Evolutionary conservation across 2,888 invertebrate genomes (phyloP).

Genomic region (Orthosia cruda): DNA sequence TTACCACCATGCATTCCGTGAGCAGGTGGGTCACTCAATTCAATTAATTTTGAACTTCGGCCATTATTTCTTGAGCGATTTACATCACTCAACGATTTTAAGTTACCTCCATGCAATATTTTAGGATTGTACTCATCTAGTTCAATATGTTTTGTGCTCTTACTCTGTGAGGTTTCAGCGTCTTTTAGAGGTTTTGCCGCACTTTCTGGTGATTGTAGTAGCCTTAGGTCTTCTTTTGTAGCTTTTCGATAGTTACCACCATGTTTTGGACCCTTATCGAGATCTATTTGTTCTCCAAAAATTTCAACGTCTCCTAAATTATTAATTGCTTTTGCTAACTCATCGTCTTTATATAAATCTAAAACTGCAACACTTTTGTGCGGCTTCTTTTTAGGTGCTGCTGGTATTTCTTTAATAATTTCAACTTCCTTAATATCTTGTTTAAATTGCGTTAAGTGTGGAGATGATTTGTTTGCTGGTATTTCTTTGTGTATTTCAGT

Average conservation of each 20-base stretch:
- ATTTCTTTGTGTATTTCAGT: slow-evolving; percentile 87
- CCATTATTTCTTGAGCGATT: slow-evolving; percentile 69
- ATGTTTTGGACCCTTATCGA: slow-evolving; percentile 84
- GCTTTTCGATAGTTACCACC: slow-evolving; percentile 88
- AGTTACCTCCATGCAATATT: slow-evolving; percentile 75
- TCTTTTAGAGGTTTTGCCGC: slow-evolving; percentile 70
- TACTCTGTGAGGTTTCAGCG: slow-evolving; percentile 81
- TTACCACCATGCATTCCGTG: slow-evolving; percentile 81
- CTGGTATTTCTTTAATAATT: slow-evolving; percentile 85
- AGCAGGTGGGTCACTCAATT: slow-evolving; percentile 70
- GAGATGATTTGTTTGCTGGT: slow-evolving; percentile 82
- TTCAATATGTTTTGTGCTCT: slow-evolving; percentile 77
- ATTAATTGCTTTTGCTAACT: slow-evolving; percentile 86
- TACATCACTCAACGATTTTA: slow-evolving; percentile 71
- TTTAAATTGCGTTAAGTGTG: slow-evolving; percentile 84
- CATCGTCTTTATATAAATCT: slow-evolving; percentile 86
- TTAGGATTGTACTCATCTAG: slow-evolving; percentile 66
- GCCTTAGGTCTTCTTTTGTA: slow-evolving; percentile 66
- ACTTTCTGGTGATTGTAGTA: slow-evolving; percentile 30
- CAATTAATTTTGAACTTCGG: slow-evolving; percentile 77
- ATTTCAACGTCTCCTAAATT: slow-evolving; percentile 87
- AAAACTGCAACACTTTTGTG: slow-evolving; percentile 80
- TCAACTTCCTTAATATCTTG: slow-evolving; percentile 88
- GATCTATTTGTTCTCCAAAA: slow-evolving; percentile 82
- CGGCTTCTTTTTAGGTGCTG: slow-evolving; percentile 69